Evolutionary conservation across 2,113 vertebrate species (phyloP).

Genomic region (Brienomyrus brachyistius): DNA sequence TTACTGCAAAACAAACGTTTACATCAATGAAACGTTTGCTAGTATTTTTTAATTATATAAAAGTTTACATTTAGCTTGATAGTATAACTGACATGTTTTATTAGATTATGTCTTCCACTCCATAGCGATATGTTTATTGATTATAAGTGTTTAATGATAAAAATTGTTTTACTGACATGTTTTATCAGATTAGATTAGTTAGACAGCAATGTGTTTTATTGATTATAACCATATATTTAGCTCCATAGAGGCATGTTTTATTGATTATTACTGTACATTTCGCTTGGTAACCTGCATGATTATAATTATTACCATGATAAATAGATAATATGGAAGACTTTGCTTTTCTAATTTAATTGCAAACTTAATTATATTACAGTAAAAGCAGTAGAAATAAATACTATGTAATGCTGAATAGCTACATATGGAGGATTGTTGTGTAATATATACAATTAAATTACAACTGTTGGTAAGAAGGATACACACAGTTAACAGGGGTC

Average conservation of each 20-base stretch:
- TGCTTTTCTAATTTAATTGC: neutral
- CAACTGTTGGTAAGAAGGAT: too few species aligned
- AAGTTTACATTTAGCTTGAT: neutral
- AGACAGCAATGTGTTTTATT: too few species aligned
- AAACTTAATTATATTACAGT: neutral
- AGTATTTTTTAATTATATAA: neutral
- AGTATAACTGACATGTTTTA: neutral
- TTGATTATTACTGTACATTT: neutral
- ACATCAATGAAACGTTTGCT: neutral
- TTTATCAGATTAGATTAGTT: too few species aligned
- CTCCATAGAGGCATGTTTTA: neutral
- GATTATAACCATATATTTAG: neutral
- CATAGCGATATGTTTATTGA: neutral
- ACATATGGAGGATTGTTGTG: neutral
- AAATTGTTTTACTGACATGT: too few species aligned
- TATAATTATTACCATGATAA: neutral
- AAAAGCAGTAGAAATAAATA: neutral
- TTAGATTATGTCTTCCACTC: neutral
- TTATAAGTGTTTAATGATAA: too few species aligned
- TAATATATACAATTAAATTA: too few species aligned
- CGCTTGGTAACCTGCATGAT: neutral
- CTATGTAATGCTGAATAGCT: neutral
- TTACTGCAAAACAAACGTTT: neutral
- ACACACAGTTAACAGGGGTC: too few species aligned
- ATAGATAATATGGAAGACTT: neutral